phyloP scores from a whole-genome alignment of 2,113 vertebrate genomes.

The Nettapus auritus region DNA sequence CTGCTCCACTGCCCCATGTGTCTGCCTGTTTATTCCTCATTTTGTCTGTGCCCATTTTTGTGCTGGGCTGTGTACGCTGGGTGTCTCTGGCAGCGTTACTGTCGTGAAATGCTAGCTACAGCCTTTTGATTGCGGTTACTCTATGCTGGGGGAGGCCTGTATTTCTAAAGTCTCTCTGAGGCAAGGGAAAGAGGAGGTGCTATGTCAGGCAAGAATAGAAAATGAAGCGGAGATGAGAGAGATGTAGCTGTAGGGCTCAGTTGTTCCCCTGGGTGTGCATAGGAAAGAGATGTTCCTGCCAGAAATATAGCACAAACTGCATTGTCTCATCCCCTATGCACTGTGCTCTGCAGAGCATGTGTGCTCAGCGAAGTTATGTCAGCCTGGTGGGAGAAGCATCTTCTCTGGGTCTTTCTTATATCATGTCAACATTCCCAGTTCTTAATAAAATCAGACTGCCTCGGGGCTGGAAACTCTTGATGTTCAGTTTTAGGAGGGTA shows the following conservation, averaged over 20 bases:
- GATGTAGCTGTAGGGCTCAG: constrained; percentile 6
- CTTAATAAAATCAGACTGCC: constrained; percentile 21
- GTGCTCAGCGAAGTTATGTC: not conserved
- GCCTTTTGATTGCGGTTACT: not conserved
- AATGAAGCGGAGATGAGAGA: constrained; percentile 25
- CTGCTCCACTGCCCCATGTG: not conserved
- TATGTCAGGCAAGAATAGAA: constrained; percentile 5
- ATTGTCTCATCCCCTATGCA: not conserved
- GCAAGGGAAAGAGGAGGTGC: not conserved
- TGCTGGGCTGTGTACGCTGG: not conserved
- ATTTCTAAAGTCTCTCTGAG: not conserved
- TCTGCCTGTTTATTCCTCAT: constrained; percentile 1
- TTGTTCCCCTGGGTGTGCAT: not conserved
- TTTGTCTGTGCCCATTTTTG: not conserved
- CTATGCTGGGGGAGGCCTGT: not conserved
- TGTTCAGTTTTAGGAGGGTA: not conserved
- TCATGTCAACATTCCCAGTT: constrained; percentile 3
- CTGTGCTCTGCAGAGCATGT: not conserved
- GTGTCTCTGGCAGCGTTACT: not conserved
- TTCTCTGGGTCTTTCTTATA: constrained; percentile 4
- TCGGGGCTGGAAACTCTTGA: not conserved
- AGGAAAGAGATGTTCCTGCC: not conserved
- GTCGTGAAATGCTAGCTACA: not conserved
- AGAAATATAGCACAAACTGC: not conserved
- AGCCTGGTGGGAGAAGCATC: not conserved